Evolutionary conservation across 1,140 invertebrate species (phyloP).

Genomic region (Ridgeia piscesae): DNA sequence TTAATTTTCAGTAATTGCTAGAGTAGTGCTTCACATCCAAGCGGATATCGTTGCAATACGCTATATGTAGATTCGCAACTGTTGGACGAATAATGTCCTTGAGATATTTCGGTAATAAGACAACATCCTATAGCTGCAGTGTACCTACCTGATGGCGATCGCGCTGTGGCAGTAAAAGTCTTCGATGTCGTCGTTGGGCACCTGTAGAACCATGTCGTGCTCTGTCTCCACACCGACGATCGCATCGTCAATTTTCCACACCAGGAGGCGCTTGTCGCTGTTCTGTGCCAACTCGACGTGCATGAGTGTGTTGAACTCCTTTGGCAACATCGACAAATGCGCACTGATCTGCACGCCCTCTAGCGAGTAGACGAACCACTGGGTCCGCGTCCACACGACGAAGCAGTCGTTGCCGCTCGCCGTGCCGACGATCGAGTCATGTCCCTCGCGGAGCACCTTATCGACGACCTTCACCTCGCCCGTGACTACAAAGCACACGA

Average conservation of each 20-base stretch:
- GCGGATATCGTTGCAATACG: neutral
- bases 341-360: constrained; percentile 33
- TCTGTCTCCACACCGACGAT: constrained; percentile 24
- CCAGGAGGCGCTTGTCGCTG: constrained; percentile 12
- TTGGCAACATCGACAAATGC: neutral
- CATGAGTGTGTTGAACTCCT: neutral
- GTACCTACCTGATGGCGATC: constrained; percentile 59
- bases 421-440: constrained; percentile 42
- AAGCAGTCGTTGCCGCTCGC: constrained; percentile 44
- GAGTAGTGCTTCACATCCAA: neutral
- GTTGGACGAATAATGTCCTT: neutral
- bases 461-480: constrained; percentile 84
- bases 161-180: constrained; percentile 76
- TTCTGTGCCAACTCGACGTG: neutral
- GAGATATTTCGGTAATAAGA: neutral
- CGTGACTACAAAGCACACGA: constrained; percentile 52
- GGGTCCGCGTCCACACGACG: constrained; percentile 45
- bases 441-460: constrained; percentile 71
- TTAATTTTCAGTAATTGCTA: neutral
- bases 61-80: neutral
- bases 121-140: neutral
- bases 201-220: constrained; percentile 17
- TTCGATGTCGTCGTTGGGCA: constrained; percentile 56
- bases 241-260: constrained; percentile 22
- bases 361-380: constrained; percentile 49